Conservation (phyloP, 92 coral and sea anemone genomes). For the Actinostola sp. region DNA sequence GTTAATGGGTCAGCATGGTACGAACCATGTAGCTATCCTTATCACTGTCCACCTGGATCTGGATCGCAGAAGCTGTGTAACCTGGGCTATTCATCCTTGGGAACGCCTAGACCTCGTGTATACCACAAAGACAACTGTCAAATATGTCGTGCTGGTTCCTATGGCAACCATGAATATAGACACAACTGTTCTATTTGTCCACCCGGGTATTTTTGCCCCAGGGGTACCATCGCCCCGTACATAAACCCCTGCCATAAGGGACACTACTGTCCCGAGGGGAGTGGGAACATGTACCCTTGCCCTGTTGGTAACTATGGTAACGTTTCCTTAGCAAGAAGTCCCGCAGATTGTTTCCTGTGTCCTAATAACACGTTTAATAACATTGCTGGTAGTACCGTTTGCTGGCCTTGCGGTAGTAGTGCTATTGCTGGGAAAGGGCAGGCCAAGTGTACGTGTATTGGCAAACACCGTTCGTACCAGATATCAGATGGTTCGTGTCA, state of each 20-base stretch:
- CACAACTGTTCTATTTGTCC: slow-evolving; percentile 79
- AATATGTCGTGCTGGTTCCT: slow-evolving; percentile 75
- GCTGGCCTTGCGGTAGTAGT: slow-evolving; percentile 94
- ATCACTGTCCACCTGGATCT: slow-evolving; percentile 82
- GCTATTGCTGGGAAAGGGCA: slow-evolving; percentile 76
- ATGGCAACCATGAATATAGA: slow-evolving; percentile 81
- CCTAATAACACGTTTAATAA: slow-evolving; percentile 67
- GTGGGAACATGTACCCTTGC: slow-evolving; percentile 73
- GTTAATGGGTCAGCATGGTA: slow-evolving; percentile 55
- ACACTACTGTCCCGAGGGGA: slow-evolving; percentile 77
- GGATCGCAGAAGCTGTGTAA: slow-evolving; percentile 59
- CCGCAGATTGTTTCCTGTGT: slow-evolving; percentile 81
- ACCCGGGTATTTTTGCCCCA: slow-evolving; percentile 86
- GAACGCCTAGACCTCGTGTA: slow-evolving; percentile 64
- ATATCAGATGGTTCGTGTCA: slow-evolving; percentile 85
- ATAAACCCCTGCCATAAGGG: slow-evolving; percentile 85
- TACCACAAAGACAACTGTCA: slow-evolving; percentile 50
- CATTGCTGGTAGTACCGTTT: slow-evolving; percentile 65
- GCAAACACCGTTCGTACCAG: slow-evolving; percentile 80
- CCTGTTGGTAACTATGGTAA: slow-evolving; percentile 87
- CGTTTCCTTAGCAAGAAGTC: slow-evolving; percentile 61
- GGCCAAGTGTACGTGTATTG: slow-evolving; percentile 76
- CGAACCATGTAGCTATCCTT: slow-evolving; percentile 72
- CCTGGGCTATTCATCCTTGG: slow-evolving; percentile 76
- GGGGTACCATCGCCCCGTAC: slow-evolving; percentile 77